Evolutionary conservation across 2,797 vertebrate species (phyloP).

Genomic region (Sebastes umbrosus): DNA sequence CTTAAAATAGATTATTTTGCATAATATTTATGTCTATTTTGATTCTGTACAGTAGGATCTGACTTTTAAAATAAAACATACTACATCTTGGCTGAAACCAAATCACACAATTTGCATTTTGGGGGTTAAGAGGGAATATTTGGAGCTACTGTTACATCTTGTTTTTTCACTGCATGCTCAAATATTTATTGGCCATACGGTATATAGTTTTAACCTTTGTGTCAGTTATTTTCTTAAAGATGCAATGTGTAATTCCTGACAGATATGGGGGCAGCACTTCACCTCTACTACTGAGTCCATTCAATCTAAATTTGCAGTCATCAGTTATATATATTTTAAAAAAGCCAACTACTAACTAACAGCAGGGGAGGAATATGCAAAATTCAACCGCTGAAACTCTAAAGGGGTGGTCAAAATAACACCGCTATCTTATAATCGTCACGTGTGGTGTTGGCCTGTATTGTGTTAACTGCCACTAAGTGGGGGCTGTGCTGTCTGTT

Average conservation of each 20-base stretch:
- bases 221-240: neutral
- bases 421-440: neutral
- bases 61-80: neutral
- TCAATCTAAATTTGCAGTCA: no score
- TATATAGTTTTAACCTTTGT: neutral
- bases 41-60: neutral
- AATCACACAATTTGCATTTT: neutral
- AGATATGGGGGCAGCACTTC: no score
- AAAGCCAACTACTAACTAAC: no score
- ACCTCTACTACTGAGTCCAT: no score
- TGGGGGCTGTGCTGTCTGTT: neutral
- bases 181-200: neutral
- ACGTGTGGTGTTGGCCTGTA: neutral
- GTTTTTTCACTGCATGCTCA: neutral
- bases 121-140: neutral
- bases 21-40: neutral
- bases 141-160: neutral
- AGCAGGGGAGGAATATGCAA: neutral
- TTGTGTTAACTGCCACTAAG: neutral
- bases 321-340: no score
- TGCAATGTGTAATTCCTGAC: neutral
- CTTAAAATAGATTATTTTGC: neutral
- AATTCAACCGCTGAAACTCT: neutral
- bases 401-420: no score
- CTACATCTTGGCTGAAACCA: neutral